Evolutionary conservation across 2,888 invertebrate genomes (phyloP), one percentile per base, ranked within the genome.

Genomic region (Patella pellucida): DNA sequence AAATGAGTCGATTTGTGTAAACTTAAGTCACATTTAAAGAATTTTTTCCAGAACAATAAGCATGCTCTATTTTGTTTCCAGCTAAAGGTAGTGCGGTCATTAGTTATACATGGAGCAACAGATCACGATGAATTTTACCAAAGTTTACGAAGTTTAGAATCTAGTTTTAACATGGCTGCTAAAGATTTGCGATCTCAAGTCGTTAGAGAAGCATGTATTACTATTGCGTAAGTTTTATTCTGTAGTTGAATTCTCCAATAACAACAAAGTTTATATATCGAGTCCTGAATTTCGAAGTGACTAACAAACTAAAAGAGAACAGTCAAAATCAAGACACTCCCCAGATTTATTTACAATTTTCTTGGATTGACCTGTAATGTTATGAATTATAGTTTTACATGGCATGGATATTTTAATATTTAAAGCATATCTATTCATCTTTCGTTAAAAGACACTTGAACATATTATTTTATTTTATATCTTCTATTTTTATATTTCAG

Each of bases 181-280:
- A 89, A 88, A 78, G 91, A 91, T 81, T 83, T 91, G 52, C 80
- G 91, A 87, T 99, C 98, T 84, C 96, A 96, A 92, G 96, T 98
- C 78, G 98, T 98, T 0, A 93, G 99, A 71, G 99, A 99, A 91
- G 96, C 97, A 1, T 98, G 98, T 89, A 95, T 98, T 78, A 97
- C 98, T 0, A 94, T 98, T 85, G 97, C 98, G 67, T 97, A 86
- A 88, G 88, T 85, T 52, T 52, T 31, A 23, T 67, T 15, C 16
- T 41, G 41, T 9, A 56, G 12, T 71, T 41, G 41, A 41, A 41
- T 41, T 41, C 9, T 41, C 41, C 9, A 41, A 9, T 5, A 41
- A 41, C 4, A 41, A 5, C 31, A 41, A 9, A 41, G 41, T 41
- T 41, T 41, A 41, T 41, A 41, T 9, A 41, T 41, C 9, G 41